Evolutionary conservation across 2,797 vertebrate genomes (phyloP).

Genomic region (Philypnodon macrostomus): DNA sequence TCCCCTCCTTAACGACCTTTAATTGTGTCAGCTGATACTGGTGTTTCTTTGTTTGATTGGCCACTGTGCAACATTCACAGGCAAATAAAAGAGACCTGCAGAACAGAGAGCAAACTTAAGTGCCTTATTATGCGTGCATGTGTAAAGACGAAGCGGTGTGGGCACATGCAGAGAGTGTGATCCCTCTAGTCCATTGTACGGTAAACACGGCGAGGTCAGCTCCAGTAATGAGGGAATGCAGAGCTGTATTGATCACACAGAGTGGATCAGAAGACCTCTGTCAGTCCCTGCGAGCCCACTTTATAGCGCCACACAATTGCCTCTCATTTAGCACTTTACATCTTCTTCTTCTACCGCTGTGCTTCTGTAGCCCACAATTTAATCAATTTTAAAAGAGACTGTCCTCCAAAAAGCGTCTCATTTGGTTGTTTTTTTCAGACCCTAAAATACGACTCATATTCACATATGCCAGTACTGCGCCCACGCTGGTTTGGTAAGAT

Average conservation of each 20-base stretch:
- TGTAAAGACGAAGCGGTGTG: constrained; percentile 19
- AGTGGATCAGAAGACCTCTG: constrained; percentile 68
- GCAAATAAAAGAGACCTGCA: background rate
- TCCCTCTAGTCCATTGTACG: constrained; percentile 42
- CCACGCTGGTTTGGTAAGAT: no score
- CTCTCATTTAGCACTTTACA: constrained; percentile 53
- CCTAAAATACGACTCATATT: no score
- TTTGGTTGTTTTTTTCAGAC: no score
- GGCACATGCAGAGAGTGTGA: constrained; percentile 32
- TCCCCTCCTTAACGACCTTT: no score
- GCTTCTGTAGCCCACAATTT: constrained; percentile 23
- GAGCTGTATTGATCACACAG: constrained; percentile 68
- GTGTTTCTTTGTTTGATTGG: background rate
- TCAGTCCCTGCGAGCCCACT: constrained; percentile 70
- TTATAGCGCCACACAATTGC: constrained; percentile 49
- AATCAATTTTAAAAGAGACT: constrained; percentile 38
- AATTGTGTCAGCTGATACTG: background rate
- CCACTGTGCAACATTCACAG: background rate
- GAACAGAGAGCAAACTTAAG: constrained; percentile 4
- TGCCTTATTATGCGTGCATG: constrained; percentile 20
- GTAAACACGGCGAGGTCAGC: constrained; percentile 63
- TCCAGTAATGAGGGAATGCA: constrained; percentile 65
- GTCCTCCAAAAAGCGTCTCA: no score
- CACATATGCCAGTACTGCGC: no score
- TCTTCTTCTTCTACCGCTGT: constrained; percentile 22